Evolutionary conservation across 2,113 vertebrate genomes (phyloP).

Genomic region (Anser brachyrhynchus): DNA sequence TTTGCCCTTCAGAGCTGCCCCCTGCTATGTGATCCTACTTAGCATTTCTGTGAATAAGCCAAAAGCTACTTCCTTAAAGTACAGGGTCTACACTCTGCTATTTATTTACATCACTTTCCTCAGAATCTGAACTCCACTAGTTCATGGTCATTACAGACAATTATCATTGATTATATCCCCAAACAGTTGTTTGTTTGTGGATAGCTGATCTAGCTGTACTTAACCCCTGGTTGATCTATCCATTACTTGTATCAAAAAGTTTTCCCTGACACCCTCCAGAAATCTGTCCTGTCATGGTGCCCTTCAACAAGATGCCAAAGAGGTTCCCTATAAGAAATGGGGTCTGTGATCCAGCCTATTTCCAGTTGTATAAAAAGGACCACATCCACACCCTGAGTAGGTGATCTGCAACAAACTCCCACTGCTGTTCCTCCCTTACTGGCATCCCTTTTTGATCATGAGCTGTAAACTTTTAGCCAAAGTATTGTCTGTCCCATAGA

Average conservation of each 20-base stretch:
- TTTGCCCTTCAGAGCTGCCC: too few relatives aligned
- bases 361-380: neutral
- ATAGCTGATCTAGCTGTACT: neutral
- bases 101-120: neutral
- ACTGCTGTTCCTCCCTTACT: neutral
- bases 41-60: too few relatives aligned
- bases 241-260: neutral
- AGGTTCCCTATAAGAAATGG: rapidly evolving
- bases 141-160: neutral
- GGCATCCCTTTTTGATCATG: neutral
- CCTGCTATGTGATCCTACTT: too few relatives aligned
- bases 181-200: neutral
- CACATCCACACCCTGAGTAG: neutral
- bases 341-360: neutral
- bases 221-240: neutral
- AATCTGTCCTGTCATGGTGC: neutral
- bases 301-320: neutral
- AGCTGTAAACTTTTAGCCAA: neutral
- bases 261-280: neutral
- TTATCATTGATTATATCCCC: neutral
- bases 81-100: neutral
- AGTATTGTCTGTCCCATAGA: neutral
- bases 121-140: neutral
- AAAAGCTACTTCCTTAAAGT: too few relatives aligned
- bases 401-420: neutral